Conservation (phyloP, 1,140 invertebrate genomes). For the Ostrea denselamellosa region DNA sequence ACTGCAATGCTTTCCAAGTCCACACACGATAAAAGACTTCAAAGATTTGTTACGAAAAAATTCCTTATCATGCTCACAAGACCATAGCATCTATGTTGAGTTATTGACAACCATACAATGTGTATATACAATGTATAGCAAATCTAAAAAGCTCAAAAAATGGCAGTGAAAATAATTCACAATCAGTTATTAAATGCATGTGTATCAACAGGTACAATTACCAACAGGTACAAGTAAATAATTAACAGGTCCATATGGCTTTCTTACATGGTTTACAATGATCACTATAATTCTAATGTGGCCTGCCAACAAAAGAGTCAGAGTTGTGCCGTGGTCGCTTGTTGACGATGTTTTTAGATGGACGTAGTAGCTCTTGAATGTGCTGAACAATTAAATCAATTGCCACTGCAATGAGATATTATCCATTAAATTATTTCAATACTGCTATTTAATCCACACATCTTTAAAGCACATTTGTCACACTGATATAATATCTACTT, state of each 20-base stretch:
- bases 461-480: no score
- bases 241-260: background rate
- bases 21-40: no score
- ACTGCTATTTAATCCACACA: no score
- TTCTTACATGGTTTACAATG: background rate
- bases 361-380: conserved; percentile 93
- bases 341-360: conserved; percentile 52
- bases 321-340: conserved; percentile 69
- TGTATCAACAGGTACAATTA: background rate
- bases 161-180: background rate
- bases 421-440: no score
- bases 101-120: no score
- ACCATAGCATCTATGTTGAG: no score
- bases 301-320: conserved; percentile 70
- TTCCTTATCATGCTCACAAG: no score
- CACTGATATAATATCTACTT: no score
- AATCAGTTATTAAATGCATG: background rate
- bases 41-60: no score
- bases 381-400: conserved; percentile 99
- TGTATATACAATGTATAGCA: no score
- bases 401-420: conserved; percentile 87
- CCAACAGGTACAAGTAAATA: background rate
- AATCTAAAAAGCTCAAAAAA: background rate
- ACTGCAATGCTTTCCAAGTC: no score
- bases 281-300: conserved; percentile 60